Conservation (phyloP, 1,140 invertebrate genomes). For the Orchestia grillus region DNA sequence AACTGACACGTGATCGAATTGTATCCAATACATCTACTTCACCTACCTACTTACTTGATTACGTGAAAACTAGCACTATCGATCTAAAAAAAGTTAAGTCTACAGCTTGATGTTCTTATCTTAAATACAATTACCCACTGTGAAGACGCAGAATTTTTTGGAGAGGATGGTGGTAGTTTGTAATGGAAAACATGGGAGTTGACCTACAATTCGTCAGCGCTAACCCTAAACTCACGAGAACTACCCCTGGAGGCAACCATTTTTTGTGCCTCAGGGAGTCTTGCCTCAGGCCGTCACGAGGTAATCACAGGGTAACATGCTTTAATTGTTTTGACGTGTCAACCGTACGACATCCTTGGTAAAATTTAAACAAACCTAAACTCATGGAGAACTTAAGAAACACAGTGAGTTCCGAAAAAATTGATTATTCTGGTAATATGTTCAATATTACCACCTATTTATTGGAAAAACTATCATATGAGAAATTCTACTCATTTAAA, state of each 20-base stretch:
- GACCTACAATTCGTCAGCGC: background rate
- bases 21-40: background rate
- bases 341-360: background rate
- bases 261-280: background rate
- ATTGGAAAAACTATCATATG: no score
- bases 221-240: slow-evolving; percentile 1
- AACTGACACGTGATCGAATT: background rate
- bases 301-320: background rate
- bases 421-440: no score
- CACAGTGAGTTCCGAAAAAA: no score
- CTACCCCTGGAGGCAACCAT: background rate
- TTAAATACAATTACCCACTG: background rate
- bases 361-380: no score
- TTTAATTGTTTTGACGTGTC: background rate
- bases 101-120: background rate
- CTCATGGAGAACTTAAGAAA: no score
- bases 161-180: background rate
- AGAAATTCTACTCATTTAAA: no score
- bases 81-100: background rate
- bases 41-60: no score
- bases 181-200: background rate
- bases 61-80: background rate
- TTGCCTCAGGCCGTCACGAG: background rate
- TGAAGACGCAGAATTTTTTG: background rate
- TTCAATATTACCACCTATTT: no score